A percentile compares a stretch with the other conserved stretches of the same genome.
These are phyloP conservation scores for Ophioderma brevispina DNA, from an alignment of 35 echinoderm and acorn worm species.

Conservation along the genomic window DNA sequence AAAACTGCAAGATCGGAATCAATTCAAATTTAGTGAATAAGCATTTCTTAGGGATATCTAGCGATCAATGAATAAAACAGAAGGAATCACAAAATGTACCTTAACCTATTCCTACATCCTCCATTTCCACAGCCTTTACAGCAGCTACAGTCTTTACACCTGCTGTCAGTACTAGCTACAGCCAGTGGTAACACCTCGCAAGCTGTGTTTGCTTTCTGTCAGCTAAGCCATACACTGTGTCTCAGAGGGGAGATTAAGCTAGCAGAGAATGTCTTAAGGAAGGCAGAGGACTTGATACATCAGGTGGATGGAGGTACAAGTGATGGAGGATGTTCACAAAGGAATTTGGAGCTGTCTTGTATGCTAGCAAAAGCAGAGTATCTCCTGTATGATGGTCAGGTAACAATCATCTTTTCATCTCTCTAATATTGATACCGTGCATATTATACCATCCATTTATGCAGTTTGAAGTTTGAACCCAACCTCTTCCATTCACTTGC, in stretches of 20 bases:
- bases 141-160: constrained; percentile 34
- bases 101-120: no score
- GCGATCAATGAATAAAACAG: no score
- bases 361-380: neutral
- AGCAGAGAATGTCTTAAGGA: constrained; percentile 2
- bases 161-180: constrained; percentile 8
- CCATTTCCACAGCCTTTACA: constrained; percentile 28
- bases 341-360: neutral
- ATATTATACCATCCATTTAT: no score
- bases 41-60: no score
- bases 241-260: constrained; percentile 1
- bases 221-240: constrained; percentile 15
- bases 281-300: neutral
- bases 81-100: no score
- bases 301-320: neutral
- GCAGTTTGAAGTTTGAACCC: no score
- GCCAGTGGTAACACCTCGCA: neutral
- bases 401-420: no score
- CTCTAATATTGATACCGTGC: no score
- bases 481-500: no score
- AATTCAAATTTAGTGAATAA: no score
- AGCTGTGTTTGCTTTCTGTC: constrained; percentile 21
- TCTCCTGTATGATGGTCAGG: neutral
- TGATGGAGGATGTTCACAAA: neutral
- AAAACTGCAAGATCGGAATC: no score